Base-by-base conservation (phyloP, 1,140 invertebrate species). In the Whitmania pigra region DNA sequence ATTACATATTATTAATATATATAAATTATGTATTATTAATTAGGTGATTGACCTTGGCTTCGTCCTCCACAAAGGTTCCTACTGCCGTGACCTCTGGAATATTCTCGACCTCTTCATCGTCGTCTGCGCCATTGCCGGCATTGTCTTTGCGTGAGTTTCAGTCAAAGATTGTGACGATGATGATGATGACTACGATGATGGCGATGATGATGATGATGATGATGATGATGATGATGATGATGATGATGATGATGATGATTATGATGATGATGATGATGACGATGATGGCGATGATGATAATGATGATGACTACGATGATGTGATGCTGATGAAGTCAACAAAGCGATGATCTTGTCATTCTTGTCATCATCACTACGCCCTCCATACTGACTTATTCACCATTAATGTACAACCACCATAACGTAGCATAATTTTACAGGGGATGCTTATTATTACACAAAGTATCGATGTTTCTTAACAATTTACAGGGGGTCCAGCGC, bases 31-130 rank as follows among this genome's bases (percentile, higher is more conserved):
- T 27, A 60, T 7, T 27, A n/a, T n/a, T 63, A 63, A 63, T 31
- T 80, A 94, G 88, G 90, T 97, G 77, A 87, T 96, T 82, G 93
- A 97, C 86, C 87, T 94, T 80, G 93, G 93, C 77, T 88, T 96
- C 74, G 88, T 96, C 80, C 86, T 96, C 76, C 93, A 97, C 84
- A 91, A 91, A 74, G 92, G 93, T 79, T 92, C 92, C 77, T 87
- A 88, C 78, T 86, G 85, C 80, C 80, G 86, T 77, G 86, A 87
- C 78, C 79, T 86, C 71, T 87, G 86, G 86, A 87, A 87, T 79
- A 84, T 87, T 75, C 91, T 97, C 89, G 93, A 96, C 85, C 92
- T 92, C 76, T 89, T 94, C 75, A 93, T 97, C 78, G 93, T 97
- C 75, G 89, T 94, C 78, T 96, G 93, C 85, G 93, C 93, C 77